Conservation (phyloP, 2,797 vertebrate species). For the Rhinella marina region DNA sequence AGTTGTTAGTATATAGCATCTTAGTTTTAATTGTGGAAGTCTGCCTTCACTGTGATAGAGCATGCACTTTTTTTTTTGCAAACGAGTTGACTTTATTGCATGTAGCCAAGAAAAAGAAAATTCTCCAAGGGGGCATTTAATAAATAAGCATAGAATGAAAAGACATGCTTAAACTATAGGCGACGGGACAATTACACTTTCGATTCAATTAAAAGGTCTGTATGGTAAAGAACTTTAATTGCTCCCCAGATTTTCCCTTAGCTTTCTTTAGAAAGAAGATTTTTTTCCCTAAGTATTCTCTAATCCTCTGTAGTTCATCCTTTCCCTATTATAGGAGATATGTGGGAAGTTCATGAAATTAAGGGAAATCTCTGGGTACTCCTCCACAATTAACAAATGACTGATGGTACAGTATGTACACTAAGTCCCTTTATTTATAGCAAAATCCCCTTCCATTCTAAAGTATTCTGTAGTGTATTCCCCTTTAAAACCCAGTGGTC, state of each 20-base stretch:
- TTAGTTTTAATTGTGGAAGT: slow-evolving; percentile 30
- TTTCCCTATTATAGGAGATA: background rate
- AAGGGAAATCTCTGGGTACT: background rate
- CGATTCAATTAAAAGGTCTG: slow-evolving; percentile 12
- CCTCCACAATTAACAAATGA: no score
- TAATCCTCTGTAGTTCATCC: background rate
- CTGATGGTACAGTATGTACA: no score
- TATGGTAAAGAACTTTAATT: background rate
- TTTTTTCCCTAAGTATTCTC: background rate
- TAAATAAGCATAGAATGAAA: background rate
- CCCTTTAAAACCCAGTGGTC: no score
- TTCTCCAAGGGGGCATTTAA: slow-evolving; percentile 14
- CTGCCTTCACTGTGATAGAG: background rate
- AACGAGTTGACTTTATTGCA: background rate
- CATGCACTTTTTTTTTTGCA: slow-evolving; percentile 15
- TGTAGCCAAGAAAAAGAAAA: background rate
- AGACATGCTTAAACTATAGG: background rate
- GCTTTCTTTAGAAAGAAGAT: background rate
- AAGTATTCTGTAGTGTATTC: no score
- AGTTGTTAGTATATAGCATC: slow-evolving; percentile 18
- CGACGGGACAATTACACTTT: background rate
- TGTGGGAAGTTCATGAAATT: background rate
- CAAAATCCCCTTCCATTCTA: no score
- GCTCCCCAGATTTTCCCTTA: background rate
- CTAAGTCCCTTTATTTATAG: no score